Evolutionary conservation across 2,113 vertebrate species (phyloP), one percentile per base, ranked within the genome.

Genomic region (Sinocyclocheilus grahami): DNA sequence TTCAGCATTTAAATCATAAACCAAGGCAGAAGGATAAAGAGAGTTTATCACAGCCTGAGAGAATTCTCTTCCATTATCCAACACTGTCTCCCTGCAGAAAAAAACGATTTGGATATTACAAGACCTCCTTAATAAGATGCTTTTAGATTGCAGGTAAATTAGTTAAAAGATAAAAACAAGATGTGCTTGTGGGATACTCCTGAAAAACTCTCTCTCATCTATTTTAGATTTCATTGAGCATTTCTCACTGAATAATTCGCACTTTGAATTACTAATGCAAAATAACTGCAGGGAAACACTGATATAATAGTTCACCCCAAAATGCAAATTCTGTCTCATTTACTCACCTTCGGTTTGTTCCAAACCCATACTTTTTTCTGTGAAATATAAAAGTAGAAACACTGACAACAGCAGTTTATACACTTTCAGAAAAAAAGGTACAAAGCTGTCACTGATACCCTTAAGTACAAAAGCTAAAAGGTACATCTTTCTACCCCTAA

Each of bases 1-100:
- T 55, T 69, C 46, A 37, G 48, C 48, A 72, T 72, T 72, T 48
- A 39, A 27, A 55, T 83, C 46, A 82, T 82, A 69, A 72, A 72
- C 65, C 42, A 53, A 71, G 20, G 80, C 39, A 67, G 62, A 83
- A 55, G 65, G 65, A 11, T 9, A 11, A 42, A 46, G 46, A 71
- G 22, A 39, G 20, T 72, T 55, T 55, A 53, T 72, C 81, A 71
- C 63, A 71, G 27, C 24, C 4, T 10, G 13, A 30, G 63, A 69
- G 42, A 78, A 58, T 78, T 78, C 18, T 16, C 10, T 46, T 10
- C 42, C 42, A 46, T 46, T 46, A 42, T 22, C 9, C 8, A 30
- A 39, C 24, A 9, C 24, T 82, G 39, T 11, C 6, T 82, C 42
- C 24, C 62, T 42, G 24, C 18, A 53, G 63, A 30, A 22, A 42